Percentiles rank a stretch among this genome's conserved stretches.
Evolutionary conservation across 2,888 invertebrate species (phyloP).

Genomic region (Apantesis nais): DNA sequence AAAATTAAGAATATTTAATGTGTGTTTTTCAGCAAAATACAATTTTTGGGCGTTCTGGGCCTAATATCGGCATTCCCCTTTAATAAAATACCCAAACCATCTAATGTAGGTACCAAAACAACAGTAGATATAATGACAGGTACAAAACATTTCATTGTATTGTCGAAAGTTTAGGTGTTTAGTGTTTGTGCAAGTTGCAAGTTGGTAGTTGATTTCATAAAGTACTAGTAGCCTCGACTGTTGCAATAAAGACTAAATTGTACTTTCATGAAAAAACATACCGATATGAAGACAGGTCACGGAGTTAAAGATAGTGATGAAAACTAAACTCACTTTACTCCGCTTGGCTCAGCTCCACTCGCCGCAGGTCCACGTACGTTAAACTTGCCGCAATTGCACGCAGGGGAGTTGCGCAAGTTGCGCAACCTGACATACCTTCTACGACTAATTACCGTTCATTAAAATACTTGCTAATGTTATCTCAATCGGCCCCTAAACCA

Average conservation of each 20-base stretch:
- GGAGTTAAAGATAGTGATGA: neutral
- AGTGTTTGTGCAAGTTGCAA: neutral
- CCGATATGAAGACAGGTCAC: neutral
- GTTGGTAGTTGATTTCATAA: neutral
- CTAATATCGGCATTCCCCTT: no score
- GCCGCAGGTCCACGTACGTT: neutral
- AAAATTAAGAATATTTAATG: no score
- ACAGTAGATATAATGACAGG: neutral
- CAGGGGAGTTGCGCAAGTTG: slow-evolving; percentile 25
- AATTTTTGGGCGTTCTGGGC: no score
- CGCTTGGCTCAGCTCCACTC: neutral
- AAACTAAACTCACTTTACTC: neutral
- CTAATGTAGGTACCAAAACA: no score
- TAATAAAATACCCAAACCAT: no score
- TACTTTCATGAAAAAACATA: neutral
- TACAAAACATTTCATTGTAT: neutral
- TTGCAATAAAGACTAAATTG: neutral
- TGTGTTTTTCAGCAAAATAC: no score
- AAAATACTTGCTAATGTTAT: slow-evolving; percentile 58
- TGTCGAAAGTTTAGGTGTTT: neutral
- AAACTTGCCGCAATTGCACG: neutral
- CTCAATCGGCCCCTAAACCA: slow-evolving; percentile 39
- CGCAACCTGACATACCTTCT: slow-evolving; percentile 36
- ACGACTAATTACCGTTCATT: slow-evolving; percentile 56
- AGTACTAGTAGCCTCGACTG: neutral